A percentile compares a stretch with the other conserved stretches of the same genome.
These are phyloP conservation scores for Scotopteryx bipunctaria DNA, from an alignment of 2,888 invertebrate species.

Conservation along the genomic window DNA sequence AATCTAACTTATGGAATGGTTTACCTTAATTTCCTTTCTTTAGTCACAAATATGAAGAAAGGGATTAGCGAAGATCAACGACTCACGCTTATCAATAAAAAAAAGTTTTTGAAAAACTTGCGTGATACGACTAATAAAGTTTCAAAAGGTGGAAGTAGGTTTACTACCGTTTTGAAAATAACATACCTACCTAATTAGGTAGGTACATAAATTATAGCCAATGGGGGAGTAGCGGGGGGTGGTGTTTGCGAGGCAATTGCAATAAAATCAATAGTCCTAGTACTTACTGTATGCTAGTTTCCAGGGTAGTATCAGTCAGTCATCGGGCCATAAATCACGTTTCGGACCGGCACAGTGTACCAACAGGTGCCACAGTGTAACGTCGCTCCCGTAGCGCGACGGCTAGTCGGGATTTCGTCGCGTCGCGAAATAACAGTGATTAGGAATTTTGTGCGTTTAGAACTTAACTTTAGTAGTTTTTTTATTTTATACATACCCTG, in stretches of 20 bases:
- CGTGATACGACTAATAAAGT: too few species aligned
- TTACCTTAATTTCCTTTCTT: background rate
- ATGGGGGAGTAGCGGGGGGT: too few species aligned
- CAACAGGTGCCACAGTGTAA: constrained; percentile 8
- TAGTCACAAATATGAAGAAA: background rate
- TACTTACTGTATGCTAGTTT: background rate
- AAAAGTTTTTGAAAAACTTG: too few species aligned
- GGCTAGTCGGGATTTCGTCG: background rate
- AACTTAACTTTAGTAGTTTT: constrained; percentile 7
- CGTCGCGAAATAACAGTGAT: background rate
- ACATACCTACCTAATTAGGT: too few species aligned
- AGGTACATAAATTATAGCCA: too few species aligned
- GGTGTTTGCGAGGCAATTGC: background rate
- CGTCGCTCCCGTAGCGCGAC: background rate
- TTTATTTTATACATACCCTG: constrained; percentile 44
- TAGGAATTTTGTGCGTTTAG: background rate
- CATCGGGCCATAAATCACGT: background rate
- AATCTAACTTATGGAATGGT: background rate
- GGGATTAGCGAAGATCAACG: background rate
- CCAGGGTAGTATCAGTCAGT: background rate
- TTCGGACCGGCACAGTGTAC: background rate
- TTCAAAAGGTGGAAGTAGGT: too few species aligned
- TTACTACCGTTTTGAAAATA: too few species aligned
- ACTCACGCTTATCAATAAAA: too few species aligned
- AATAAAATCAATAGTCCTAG: background rate